Evolutionary conservation across 2,113 vertebrate genomes (phyloP).

Genomic region (Petaurus breviceps): DNA sequence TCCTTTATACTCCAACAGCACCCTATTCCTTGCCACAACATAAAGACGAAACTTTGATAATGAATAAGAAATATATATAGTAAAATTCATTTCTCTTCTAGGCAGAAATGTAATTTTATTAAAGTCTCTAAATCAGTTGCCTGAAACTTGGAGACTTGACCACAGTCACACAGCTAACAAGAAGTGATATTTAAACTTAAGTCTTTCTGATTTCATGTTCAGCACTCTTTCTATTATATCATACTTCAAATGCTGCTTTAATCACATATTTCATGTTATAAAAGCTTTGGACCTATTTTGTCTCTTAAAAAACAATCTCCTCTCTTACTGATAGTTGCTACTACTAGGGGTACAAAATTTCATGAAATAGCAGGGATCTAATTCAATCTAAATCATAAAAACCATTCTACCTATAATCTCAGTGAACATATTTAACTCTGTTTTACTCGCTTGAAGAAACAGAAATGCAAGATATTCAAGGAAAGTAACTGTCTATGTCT

Average conservation of each 20-base stretch:
- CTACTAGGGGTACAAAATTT: neutral
- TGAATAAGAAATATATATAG: neutral
- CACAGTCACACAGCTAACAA: neutral
- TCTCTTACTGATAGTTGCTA: neutral
- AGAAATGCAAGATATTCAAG: neutral
- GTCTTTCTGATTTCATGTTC: neutral
- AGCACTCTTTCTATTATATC: neutral
- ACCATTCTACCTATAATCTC: neutral
- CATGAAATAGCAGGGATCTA: neutral
- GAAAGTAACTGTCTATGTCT: slow-evolving; percentile 11
- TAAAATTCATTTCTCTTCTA: neutral
- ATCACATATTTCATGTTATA: neutral
- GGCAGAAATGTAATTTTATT: neutral
- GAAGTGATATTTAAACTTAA: neutral
- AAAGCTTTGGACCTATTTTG: neutral
- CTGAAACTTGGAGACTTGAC: neutral
- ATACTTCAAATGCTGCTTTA: neutral
- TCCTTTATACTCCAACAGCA: neutral
- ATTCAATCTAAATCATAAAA: slow-evolving; percentile 8
- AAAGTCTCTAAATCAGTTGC: neutral
- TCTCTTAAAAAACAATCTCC: slow-evolving; percentile 14
- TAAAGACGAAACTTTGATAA: neutral
- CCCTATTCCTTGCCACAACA: neutral
- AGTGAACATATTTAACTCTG: neutral
- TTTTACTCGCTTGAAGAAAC: neutral